Base-by-base conservation (phyloP, 2,797 vertebrate genomes). In the Decapterus maruadsi region DNA sequence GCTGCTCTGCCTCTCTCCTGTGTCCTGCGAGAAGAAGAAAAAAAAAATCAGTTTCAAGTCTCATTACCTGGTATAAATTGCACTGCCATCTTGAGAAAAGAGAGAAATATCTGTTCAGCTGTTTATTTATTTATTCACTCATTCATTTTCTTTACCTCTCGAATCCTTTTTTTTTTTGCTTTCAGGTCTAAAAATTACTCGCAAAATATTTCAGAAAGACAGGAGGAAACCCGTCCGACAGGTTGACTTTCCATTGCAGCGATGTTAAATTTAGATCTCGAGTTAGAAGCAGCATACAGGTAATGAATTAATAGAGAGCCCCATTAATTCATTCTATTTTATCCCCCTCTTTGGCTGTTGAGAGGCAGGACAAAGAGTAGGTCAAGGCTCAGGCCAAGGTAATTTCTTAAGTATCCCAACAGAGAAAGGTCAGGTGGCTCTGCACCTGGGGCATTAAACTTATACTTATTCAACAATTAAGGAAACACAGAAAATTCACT, bases 251-350 rank as follows among this genome's bases (percentile, higher is more conserved):
- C 46, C 12, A 48, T 46, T 71, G 61, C 76, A 65, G 55, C 50
- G 55, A 38, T 76, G 77, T 78, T 78, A 85, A 84, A 86, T 86
- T 67, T 84, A 81, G 72, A 78, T 81, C 72, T 62, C 46, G 48
- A 50, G 40, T 76, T 51, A 71, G 51, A 88, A 50, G 61, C 66
- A 42, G 68, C 57, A 42, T 46, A 29, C 40, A 70, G 80, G 63
- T 82, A 83, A 87, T 72, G 69, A 85, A 83, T 87, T 82, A 89
- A 80, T 82, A 72, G 60, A 63, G 72, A 63, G 72, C 58, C 72
- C 73, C 71, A 71, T 87, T 87, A 84, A 75, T 87, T 85, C 17
- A 19, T 81, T 87, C 85, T 75, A 76, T 86, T 86, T 89, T 70
- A 83, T 87, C 76, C 58, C 72, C 34, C 75, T 73, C 79, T 72